phyloP scores from a whole-genome alignment of 2,113 vertebrate species.

The Chaetorhynchus papuensis region DNA sequence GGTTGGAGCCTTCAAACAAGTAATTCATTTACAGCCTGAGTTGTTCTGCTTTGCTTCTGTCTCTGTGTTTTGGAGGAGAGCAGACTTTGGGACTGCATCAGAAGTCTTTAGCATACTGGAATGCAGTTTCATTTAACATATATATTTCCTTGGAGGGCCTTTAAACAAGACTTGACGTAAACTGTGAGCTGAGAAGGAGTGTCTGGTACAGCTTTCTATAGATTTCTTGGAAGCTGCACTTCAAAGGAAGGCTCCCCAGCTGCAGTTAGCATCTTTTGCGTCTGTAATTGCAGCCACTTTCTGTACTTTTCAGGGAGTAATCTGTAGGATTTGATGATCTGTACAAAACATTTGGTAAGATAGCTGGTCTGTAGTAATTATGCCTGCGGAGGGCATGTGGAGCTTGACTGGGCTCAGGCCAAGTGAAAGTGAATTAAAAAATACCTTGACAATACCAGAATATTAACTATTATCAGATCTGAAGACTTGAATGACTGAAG shows the following conservation, averaged over 20 bases:
- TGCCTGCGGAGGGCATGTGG: not conserved
- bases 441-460: not conserved
- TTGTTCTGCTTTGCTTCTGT: not conserved
- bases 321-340: not conserved
- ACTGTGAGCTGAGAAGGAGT: not conserved
- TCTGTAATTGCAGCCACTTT: not conserved
- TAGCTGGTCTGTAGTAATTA: not conserved
- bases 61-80: not conserved
- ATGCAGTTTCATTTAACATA: not conserved
- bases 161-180: not conserved
- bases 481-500: not conserved
- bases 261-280: not conserved
- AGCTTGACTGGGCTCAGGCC: not conserved
- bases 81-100: not conserved
- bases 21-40: not conserved
- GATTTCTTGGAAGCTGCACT: not conserved
- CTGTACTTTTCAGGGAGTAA: not conserved
- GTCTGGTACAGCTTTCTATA: not conserved
- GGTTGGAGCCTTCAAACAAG: not conserved
- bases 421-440: not conserved
- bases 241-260: not conserved
- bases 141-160: not conserved
- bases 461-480: not conserved
- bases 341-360: not conserved
- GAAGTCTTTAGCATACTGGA: not conserved